Conservation (phyloP, 2,797 vertebrate genomes). For the Hipposideros larvatus region DNA sequence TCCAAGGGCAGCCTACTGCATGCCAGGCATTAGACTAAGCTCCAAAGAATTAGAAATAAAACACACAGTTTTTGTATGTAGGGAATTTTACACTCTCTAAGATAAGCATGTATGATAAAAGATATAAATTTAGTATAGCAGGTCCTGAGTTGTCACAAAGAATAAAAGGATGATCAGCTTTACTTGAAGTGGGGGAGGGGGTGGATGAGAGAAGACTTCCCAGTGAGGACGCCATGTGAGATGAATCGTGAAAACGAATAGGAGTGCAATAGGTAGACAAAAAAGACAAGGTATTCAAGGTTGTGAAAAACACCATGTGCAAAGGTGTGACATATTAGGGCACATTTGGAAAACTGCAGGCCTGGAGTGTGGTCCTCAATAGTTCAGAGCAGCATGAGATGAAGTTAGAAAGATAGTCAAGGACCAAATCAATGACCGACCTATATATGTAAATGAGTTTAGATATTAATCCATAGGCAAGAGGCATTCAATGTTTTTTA, state of each 20-base stretch:
- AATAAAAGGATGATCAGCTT: neutral
- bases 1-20: neutral
- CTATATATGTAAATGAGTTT: neutral
- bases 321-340: neutral
- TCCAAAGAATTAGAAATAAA: constrained; percentile 42
- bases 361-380: neutral
- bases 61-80: neutral
- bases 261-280: neutral
- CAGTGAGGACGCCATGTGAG: neutral
- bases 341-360: neutral
- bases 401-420: neutral
- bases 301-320: neutral
- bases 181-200: neutral
- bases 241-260: neutral
- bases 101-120: neutral
- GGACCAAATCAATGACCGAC: neutral
- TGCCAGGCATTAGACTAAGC: neutral
- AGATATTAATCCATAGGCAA: neutral
- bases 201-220: neutral
- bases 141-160: neutral
- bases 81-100: neutral
- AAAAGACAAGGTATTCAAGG: neutral
- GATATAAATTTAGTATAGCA: neutral
- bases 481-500: neutral
- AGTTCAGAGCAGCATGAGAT: neutral